Percentiles rank a stretch among this genome's conserved stretches.
Conservation (phyloP, 2,888 invertebrate genomes). For the Lithophane leautieri region DNA sequence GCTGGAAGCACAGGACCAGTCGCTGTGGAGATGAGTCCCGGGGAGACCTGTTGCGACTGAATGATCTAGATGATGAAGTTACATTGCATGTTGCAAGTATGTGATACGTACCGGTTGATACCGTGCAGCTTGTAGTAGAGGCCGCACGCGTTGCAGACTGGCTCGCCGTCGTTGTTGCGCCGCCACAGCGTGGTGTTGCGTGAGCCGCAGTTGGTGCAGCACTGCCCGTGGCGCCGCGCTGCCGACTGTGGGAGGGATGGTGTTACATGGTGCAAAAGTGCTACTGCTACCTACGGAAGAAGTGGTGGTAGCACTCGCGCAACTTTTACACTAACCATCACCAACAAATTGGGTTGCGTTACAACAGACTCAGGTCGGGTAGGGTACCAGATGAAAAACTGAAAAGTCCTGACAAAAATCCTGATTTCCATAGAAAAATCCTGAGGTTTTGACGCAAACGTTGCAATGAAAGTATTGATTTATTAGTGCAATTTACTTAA, state of each 20-base stretch:
- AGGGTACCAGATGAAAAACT: background rate
- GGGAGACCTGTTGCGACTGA: background rate
- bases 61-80: background rate
- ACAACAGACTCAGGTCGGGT: background rate
- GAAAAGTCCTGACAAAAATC: background rate
- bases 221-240: constrained; percentile 96
- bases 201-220: constrained; percentile 99
- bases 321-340: constrained; percentile 5
- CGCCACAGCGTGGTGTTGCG: constrained; percentile 99
- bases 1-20: background rate
- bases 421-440: background rate
- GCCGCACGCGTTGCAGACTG: constrained; percentile 99
- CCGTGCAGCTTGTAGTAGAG: constrained; percentile 99
- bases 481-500: too few relatives aligned
- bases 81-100: background rate
- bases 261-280: constrained; percentile 12
- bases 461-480: too few relatives aligned
- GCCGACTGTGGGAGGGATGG: constrained; percentile 91
- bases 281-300: background rate
- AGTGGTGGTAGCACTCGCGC: background rate
- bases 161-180: constrained; percentile 98
- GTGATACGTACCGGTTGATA: constrained; percentile 91
- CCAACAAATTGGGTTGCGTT: background rate
- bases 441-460: too few relatives aligned
- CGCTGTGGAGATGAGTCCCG: background rate